Evolutionary conservation across 2,797 vertebrate genomes (phyloP).

Genomic region (Poliocrania exsul): DNA sequence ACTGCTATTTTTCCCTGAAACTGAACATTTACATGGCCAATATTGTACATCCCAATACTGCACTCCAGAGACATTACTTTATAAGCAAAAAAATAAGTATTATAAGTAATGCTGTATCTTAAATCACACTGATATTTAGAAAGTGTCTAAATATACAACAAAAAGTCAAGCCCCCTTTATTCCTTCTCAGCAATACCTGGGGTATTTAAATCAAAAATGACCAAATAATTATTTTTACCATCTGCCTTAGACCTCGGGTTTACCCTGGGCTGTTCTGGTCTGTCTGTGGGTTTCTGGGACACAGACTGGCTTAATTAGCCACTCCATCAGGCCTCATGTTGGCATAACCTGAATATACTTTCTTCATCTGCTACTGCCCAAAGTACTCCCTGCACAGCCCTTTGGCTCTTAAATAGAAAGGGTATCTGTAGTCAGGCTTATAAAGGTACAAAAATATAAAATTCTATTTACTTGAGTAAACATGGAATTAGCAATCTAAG

Average conservation of each 20-base stretch:
- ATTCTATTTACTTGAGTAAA: constrained; percentile 12
- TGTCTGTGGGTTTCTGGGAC: background rate
- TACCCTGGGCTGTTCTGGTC: background rate
- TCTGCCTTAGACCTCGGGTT: background rate
- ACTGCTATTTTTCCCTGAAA: background rate
- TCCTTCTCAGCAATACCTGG: background rate
- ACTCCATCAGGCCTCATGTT: background rate
- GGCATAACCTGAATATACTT: background rate
- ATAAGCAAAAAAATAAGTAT: background rate
- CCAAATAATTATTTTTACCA: background rate
- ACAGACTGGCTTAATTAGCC: background rate
- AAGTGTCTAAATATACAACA: background rate
- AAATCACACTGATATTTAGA: background rate
- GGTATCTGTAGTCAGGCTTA: background rate
- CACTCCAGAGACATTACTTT: background rate
- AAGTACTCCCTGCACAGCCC: background rate
- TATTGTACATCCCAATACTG: background rate
- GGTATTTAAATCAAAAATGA: background rate
- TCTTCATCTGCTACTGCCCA: background rate
- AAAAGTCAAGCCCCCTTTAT: background rate
- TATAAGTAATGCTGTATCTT: background rate
- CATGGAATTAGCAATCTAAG: background rate
- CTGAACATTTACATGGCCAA: too few species aligned
- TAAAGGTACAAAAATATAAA: background rate
- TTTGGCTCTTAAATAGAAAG: background rate